These are phyloP conservation scores for Agrochola litura DNA, from an alignment of 2,888 invertebrate genomes.

Conservation along the genomic window DNA sequence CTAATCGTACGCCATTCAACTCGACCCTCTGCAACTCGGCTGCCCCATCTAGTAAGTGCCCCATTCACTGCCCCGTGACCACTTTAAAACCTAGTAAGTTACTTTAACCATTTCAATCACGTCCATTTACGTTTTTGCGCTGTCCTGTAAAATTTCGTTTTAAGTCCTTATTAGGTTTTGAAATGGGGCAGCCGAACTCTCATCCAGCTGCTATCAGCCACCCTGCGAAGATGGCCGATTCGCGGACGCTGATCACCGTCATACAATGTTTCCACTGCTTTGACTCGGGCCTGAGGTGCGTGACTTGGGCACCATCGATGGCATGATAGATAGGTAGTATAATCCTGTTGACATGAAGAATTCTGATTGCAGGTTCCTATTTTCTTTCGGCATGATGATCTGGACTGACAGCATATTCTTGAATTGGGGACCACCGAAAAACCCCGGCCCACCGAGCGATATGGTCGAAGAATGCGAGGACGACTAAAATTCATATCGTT, in stretches of 20 bases:
- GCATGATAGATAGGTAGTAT: not conserved
- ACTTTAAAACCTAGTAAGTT: too few relatives aligned
- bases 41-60: too few relatives aligned
- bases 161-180: too few relatives aligned
- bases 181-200: too few relatives aligned
- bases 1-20: not conserved
- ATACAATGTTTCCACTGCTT: not conserved
- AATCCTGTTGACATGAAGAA: not conserved
- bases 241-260: not conserved
- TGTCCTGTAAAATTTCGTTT: too few relatives aligned
- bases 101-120: too few relatives aligned
- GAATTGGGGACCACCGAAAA: conserved; percentile 79
- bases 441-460: conserved; percentile 84
- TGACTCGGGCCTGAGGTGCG: too few relatives aligned
- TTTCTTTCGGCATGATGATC: conserved; percentile 78
- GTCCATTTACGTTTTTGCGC: too few relatives aligned
- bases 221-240: not conserved
- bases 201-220: not conserved
- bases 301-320: too few relatives aligned
- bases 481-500: conserved; percentile 24
- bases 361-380: conserved; percentile 75
- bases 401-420: conserved; percentile 80
- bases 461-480: conserved; percentile 84
- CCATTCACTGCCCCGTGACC: too few relatives aligned
- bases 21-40: not conserved